Percentiles rank a stretch among this genome's conserved stretches.
phyloP scores from a whole-genome alignment of 1,140 invertebrate species.

The Trypoxylus dichotomus region DNA sequence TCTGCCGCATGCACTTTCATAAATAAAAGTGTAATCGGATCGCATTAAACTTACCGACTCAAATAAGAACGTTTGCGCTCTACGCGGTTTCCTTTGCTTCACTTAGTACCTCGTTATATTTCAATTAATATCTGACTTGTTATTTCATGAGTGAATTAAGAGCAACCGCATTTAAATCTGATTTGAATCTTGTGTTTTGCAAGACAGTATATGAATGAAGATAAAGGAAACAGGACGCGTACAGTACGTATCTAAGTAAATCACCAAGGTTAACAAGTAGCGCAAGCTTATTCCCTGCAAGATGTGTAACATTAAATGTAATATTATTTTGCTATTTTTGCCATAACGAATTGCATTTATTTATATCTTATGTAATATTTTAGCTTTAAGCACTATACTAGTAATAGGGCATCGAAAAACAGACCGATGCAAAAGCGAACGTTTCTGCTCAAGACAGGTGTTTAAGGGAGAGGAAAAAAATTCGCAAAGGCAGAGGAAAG shows the following conservation, averaged over 20 bases:
- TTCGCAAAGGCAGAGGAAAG: neutral
- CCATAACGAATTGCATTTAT: too few species aligned
- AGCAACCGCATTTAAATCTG: neutral
- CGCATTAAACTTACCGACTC: neutral
- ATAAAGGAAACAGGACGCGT: neutral
- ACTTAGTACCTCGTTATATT: neutral
- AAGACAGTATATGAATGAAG: neutral
- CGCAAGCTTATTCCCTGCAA: too few species aligned
- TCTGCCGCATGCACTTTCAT: too few species aligned
- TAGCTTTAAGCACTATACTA: too few species aligned
- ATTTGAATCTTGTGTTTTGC: too few species aligned
- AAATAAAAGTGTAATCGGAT: neutral
- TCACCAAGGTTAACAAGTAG: too few species aligned
- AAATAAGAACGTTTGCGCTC: neutral
- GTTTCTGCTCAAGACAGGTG: neutral
- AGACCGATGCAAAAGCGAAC: too few species aligned
- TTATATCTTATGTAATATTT: too few species aligned
- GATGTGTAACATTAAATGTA: too few species aligned
- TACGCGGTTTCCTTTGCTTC: neutral
- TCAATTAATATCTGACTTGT: slow-evolving; percentile 13
- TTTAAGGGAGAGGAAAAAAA: neutral
- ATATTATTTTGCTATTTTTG: too few species aligned
- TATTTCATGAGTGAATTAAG: neutral
- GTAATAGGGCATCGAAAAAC: too few species aligned
- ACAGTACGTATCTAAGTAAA: too few species aligned